Conservation (phyloP, 2,113 vertebrate genomes). For the Pteruthius melanotis region DNA sequence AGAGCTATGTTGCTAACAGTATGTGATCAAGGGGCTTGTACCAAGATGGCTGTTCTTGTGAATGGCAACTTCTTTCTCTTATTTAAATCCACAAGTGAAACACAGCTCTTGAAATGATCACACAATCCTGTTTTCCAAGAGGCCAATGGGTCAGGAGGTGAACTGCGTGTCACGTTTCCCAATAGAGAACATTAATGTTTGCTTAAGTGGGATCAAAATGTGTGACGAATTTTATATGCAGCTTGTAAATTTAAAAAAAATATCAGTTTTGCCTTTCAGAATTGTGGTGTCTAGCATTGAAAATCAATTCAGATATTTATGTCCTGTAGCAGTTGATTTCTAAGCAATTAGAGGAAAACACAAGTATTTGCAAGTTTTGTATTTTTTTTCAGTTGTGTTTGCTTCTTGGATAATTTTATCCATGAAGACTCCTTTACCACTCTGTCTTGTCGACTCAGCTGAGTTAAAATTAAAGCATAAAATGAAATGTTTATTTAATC, state of each 20-base stretch:
- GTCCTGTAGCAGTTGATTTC: constrained; percentile 38
- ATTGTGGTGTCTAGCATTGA: constrained; percentile 23
- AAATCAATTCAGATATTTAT: constrained; percentile 55
- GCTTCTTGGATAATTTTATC: constrained; percentile 54
- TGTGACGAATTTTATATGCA: neutral
- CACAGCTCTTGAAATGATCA: neutral
- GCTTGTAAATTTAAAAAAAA: neutral
- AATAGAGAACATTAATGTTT: neutral
- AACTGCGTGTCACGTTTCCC: neutral
- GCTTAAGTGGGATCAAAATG: neutral
- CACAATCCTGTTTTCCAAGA: neutral
- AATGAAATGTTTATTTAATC: constrained; percentile 66
- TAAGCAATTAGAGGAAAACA: constrained; percentile 41
- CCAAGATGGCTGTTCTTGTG: neutral
- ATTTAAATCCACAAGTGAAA: neutral
- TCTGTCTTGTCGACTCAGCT: constrained; percentile 51
- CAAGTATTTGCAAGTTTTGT: constrained; percentile 48
- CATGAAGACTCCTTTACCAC: constrained; percentile 21
- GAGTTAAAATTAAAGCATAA: constrained; percentile 63
- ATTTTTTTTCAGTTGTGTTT: constrained; percentile 18
- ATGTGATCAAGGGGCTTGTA: neutral
- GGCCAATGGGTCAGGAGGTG: neutral
- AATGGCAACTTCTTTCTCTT: neutral
- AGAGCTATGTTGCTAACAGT: neutral
- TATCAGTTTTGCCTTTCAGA: neutral